Percentiles rank a stretch among this genome's conserved stretches.
These are phyloP conservation scores for Theretra japonica DNA, from an alignment of 2,888 invertebrate genomes.

Conservation along the genomic window DNA sequence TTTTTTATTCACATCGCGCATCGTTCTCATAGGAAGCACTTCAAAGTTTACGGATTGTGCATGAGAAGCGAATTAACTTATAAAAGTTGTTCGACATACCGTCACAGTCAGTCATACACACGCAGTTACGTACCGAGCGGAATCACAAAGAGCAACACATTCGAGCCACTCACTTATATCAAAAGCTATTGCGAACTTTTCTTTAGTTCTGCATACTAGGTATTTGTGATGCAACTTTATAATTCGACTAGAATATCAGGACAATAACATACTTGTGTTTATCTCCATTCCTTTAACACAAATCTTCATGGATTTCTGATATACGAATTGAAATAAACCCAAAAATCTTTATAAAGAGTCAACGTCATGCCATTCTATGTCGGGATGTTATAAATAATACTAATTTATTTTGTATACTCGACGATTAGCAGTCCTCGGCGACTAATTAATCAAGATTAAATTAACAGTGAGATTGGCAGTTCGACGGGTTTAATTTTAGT, in stretches of 20 bases:
- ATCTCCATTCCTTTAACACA: not conserved
- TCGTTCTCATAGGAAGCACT: conserved; percentile 56
- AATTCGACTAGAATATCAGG: conserved; percentile 47
- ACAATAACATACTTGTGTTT: not conserved
- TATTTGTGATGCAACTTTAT: conserved; percentile 62
- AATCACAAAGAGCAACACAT: conserved; percentile 79
- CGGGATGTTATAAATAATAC: conserved; percentile 16
- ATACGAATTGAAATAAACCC: no score
- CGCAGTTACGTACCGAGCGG: conserved; percentile 56
- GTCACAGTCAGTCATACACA: conserved; percentile 52
- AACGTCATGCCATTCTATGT: not conserved
- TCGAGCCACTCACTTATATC: conserved; percentile 78
- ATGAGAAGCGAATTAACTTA: conserved; percentile 78
- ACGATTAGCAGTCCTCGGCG: conserved; percentile 26
- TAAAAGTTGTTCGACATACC: conserved; percentile 74
- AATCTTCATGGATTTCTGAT: not conserved
- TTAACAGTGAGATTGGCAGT: conserved; percentile 30
- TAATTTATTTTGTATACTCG: conserved; percentile 23
- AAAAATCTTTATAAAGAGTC: not conserved
- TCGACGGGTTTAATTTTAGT: conserved; percentile 28
- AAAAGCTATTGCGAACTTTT: conserved; percentile 76
- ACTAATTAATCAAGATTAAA: conserved; percentile 29
- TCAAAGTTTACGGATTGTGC: conserved; percentile 73
- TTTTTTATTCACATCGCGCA: conserved; percentile 59
- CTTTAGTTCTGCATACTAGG: conserved; percentile 64